These are phyloP conservation scores for Lethrus apterus DNA, from an alignment of 1,140 invertebrate genomes.

Conservation along the genomic window DNA sequence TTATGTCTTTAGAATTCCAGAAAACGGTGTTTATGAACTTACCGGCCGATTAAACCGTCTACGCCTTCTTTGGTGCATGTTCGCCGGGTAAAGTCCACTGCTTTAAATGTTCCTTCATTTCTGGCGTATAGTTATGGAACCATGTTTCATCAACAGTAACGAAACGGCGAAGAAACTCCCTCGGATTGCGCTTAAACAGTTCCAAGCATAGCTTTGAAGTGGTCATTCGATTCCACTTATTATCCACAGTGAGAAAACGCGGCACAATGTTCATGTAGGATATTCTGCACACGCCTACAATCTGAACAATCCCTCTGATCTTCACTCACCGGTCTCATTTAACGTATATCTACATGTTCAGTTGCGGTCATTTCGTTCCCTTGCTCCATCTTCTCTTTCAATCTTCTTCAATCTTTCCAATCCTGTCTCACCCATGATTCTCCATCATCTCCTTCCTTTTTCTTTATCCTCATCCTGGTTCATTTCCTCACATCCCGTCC, in stretches of 20 bases:
- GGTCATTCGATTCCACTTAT: background rate
- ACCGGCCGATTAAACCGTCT: slow-evolving; percentile 21
- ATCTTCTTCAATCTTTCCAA: no score
- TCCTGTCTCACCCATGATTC: no score
- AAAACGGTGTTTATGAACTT: slow-evolving; percentile 34
- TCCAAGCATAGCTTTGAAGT: no score
- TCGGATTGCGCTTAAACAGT: slow-evolving; percentile 16
- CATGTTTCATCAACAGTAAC: slow-evolving; percentile 37
- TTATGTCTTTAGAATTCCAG: slow-evolving; percentile 30
- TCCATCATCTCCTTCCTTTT: no score
- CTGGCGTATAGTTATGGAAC: slow-evolving; percentile 36
- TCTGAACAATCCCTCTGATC: no score
- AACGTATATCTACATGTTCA: no score
- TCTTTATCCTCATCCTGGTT: no score
- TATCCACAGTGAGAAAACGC: background rate
- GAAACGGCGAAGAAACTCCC: slow-evolving; percentile 25
- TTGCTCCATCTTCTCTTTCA: no score
- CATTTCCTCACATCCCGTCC: no score
- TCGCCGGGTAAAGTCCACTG: slow-evolving; percentile 30
- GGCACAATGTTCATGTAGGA: background rate
- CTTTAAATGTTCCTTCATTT: slow-evolving; percentile 38
- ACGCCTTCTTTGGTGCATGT: slow-evolving; percentile 28
- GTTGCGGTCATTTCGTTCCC: no score
- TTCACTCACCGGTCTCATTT: no score
- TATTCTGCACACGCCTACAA: no score